Percentiles rank a stretch among this genome's conserved stretches.
These are phyloP conservation scores for Thecophora atra DNA, from an alignment of 2,888 invertebrate genomes.

Conservation along the genomic window DNA sequence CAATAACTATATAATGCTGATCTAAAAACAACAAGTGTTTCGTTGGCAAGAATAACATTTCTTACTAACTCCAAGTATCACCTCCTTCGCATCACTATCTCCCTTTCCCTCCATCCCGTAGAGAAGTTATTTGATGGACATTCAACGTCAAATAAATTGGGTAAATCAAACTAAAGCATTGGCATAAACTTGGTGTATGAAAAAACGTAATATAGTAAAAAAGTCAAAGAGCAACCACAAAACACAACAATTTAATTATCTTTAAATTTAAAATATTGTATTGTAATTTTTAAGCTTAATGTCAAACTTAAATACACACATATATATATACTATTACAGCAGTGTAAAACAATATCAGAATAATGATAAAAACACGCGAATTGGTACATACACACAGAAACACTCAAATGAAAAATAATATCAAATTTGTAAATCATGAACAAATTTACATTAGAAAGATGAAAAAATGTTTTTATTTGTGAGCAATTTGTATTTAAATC, in stretches of 20 bases:
- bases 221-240: conserved; percentile 37
- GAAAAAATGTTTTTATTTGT: conserved; percentile 22
- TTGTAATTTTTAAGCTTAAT: conserved; percentile 39
- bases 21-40: not conserved
- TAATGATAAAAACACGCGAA: not conserved
- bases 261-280: conserved; percentile 40
- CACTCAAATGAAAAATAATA: not conserved
- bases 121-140: conserved; percentile 3
- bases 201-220: conserved; percentile 22
- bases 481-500: not conserved
- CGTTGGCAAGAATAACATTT: not conserved
- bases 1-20: not conserved
- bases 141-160: not conserved
- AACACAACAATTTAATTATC: conserved; percentile 51
- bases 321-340: conserved; percentile 48
- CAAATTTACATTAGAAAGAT: not conserved
- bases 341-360: conserved; percentile 30
- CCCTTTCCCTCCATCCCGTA: not conserved
- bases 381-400: conserved; percentile 14
- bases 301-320: conserved; percentile 30
- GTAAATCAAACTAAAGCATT: not conserved
- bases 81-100: conserved; percentile 14
- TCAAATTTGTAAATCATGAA: conserved; percentile 6
- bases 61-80: not conserved
- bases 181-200: conserved; percentile 13